Evolutionary conservation across 2,113 vertebrate species (phyloP).

Genomic region (Mola mola): DNA sequence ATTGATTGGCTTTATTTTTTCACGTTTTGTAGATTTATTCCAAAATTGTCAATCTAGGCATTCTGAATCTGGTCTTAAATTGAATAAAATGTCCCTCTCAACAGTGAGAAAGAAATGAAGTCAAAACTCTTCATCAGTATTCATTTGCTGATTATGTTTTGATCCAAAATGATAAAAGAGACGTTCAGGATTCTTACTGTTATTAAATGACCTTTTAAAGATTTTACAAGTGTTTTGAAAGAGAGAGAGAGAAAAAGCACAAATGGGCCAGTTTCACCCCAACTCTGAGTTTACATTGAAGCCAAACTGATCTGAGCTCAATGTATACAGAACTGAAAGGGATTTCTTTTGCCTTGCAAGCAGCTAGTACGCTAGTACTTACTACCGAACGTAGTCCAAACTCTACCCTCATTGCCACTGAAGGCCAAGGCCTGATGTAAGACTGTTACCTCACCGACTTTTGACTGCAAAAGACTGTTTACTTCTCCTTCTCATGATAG

Average conservation of each 20-base stretch:
- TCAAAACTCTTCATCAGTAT: no score
- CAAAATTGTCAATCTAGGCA: neutral
- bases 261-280: slow-evolving; percentile 16
- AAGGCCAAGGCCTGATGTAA: slow-evolving; percentile 65
- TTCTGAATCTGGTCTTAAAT: neutral
- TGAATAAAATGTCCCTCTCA: neutral
- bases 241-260: slow-evolving; percentile 1
- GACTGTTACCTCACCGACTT: slow-evolving; percentile 78
- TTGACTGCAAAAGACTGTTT: slow-evolving; percentile 74
- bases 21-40: neutral
- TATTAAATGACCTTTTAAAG: neutral
- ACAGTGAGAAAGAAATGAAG: neutral
- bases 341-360: slow-evolving; percentile 47
- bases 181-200: neutral
- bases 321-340: slow-evolving; percentile 29
- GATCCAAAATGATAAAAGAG: neutral
- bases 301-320: slow-evolving; percentile 40
- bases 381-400: slow-evolving; percentile 47
- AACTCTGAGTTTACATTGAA: slow-evolving; percentile 37
- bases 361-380: slow-evolving; percentile 51
- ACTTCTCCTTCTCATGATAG: slow-evolving; percentile 60
- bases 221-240: neutral
- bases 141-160: neutral
- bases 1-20: neutral
- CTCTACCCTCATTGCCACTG: slow-evolving; percentile 40